phyloP scores from a whole-genome alignment of 2,113 vertebrate genomes.

The Mugil cephalus region DNA sequence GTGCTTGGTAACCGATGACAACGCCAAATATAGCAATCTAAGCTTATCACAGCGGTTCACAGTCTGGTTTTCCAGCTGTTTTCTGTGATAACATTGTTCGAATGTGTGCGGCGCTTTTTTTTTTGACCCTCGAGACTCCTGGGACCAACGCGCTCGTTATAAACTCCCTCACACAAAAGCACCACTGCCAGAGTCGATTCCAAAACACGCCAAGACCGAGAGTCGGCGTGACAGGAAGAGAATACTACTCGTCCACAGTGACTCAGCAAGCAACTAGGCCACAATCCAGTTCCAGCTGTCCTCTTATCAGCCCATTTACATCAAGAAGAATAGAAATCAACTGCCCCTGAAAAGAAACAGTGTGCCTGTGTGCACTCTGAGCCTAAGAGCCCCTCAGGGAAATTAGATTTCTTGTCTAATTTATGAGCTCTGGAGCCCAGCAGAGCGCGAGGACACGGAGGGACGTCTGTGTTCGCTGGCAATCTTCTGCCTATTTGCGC shows the following conservation, averaged over 20 bases:
- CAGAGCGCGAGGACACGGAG: slow-evolving; percentile 62
- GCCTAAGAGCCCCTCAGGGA: slow-evolving; percentile 74
- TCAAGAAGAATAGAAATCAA: slow-evolving; percentile 75
- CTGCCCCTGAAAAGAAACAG: slow-evolving; percentile 67
- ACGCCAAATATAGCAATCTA: slow-evolving; percentile 35
- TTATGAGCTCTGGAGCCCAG: slow-evolving; percentile 70
- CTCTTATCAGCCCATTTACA: slow-evolving; percentile 75
- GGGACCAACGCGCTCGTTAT: slow-evolving; percentile 25
- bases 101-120: slow-evolving; percentile 34
- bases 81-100: slow-evolving; percentile 70
- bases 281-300: slow-evolving; percentile 59
- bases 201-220: slow-evolving; percentile 27
- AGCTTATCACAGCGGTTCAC: slow-evolving; percentile 56
- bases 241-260: slow-evolving; percentile 51
- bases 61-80: slow-evolving; percentile 60
- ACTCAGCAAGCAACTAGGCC: slow-evolving; percentile 76
- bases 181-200: slow-evolving; percentile 21
- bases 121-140: slow-evolving; percentile 25
- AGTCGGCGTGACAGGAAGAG: slow-evolving; percentile 41
- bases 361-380: slow-evolving; percentile 50
- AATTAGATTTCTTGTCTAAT: slow-evolving; percentile 80
- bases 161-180: slow-evolving; percentile 25
- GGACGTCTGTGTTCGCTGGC: slow-evolving; percentile 45
- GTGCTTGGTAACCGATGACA: slow-evolving; percentile 31
- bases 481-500: slow-evolving; percentile 58